Base-by-base conservation (phyloP, 2,888 invertebrate genomes). In the Gisinianus flammeolus region DNA sequence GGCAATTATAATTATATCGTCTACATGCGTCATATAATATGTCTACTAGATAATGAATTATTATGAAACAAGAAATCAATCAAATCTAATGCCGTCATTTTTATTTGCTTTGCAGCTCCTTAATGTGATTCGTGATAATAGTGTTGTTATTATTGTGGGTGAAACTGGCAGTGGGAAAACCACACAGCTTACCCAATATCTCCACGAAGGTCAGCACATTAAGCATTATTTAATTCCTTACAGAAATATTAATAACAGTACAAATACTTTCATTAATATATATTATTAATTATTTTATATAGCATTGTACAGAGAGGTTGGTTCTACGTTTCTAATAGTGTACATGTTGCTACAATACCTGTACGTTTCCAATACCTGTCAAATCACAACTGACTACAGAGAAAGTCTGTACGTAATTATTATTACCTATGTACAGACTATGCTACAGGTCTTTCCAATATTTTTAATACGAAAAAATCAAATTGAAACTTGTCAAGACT, bases 201-300 rank as follows among this genome's bases (percentile, higher is more conserved):
- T 99, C 0, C 96, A 97, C 87, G 99, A 99, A 87, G 98, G 98
- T n/a, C n/a, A n/a, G n/a, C n/a, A n/a, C n/a, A n/a, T n/a, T n/a
- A n/a, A n/a, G n/a, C n/a, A n/a, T n/a, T n/a, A n/a, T n/a, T n/a
- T n/a, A n/a, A n/a, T n/a, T n/a, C n/a, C n/a, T n/a, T n/a, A n/a
- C n/a, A n/a, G n/a, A n/a, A n/a, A n/a, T n/a, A n/a, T n/a, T n/a
- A n/a, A n/a, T n/a, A n/a, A n/a, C n/a, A n/a, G n/a, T n/a, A n/a
- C n/a, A n/a, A n/a, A n/a, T n/a, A n/a, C n/a, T n/a, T n/a, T n/a
- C n/a, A n/a, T n/a, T n/a, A n/a, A n/a, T n/a, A n/a, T 26, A 10
- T 56, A 56, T 12, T 30, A 28, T 30, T 33, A 8, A 26, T n/a
- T 56, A 62, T 64, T 54, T 16, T 8, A 31, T 52, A 75, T 35